Conservation (phyloP, 2,113 vertebrate genomes). For the Zingel zingel region DNA sequence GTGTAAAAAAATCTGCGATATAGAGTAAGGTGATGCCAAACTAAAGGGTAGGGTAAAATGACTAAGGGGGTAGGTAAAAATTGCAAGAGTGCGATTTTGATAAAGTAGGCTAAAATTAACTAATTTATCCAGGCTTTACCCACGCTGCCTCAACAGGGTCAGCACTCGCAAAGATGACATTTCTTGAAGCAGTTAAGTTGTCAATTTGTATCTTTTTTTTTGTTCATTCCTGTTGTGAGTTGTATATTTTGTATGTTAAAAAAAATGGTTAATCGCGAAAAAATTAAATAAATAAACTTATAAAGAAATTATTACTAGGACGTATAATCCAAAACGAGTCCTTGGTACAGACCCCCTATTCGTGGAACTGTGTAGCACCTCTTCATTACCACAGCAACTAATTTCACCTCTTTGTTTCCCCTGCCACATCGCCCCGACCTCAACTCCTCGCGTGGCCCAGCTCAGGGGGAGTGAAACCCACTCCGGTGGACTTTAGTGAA, state of each 20-base stretch:
- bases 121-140: no score
- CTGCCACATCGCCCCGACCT: constrained; percentile 59
- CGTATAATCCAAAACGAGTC: constrained; percentile 36
- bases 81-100: no score
- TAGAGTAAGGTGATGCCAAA: not conserved
- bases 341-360: not conserved
- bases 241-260: no score
- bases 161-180: no score
- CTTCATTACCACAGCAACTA: constrained; percentile 52
- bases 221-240: no score
- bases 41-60: not conserved
- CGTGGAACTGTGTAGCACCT: constrained; percentile 28
- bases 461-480: constrained; percentile 56
- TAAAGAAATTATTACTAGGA: constrained; percentile 11
- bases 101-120: no score
- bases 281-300: not conserved
- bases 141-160: no score
- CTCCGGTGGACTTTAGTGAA: constrained; percentile 56
- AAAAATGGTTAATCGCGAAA: no score
- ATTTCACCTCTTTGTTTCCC: constrained; percentile 43
- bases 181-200: no score
- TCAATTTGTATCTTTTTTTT: no score
- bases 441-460: constrained; percentile 43
- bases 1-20: not conserved
- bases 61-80: no score